Conservation (phyloP, 92 coral and sea anemone genomes). For the Montipora capitata region DNA sequence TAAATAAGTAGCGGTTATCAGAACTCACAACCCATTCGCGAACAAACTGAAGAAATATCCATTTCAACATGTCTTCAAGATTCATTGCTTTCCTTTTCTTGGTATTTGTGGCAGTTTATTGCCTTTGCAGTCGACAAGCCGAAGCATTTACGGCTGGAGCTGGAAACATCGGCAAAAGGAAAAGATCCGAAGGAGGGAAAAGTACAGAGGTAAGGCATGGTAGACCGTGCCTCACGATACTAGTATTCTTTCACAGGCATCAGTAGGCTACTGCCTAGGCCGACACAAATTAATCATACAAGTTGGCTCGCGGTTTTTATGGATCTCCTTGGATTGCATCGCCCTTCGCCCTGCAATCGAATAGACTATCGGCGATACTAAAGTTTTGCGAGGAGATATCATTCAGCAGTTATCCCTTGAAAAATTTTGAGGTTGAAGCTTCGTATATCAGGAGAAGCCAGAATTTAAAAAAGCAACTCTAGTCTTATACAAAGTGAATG, state of each 20-base stretch:
- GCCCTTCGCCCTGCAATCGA: no score
- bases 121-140: neutral
- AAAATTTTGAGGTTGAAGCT: no score
- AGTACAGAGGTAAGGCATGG: constrained; percentile 14
- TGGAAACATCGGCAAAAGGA: constrained; percentile 38
- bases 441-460: no score
- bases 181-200: constrained; percentile 1
- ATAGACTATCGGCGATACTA: no score
- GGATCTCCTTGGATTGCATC: no score
- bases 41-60: neutral
- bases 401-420: no score
- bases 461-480: no score
- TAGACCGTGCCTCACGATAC: neutral
- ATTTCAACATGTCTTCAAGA: constrained; percentile 26
- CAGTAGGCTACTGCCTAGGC: no score
- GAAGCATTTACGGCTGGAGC: constrained; percentile 53
- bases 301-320: no score
- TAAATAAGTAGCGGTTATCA: neutral
- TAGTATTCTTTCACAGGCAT: neutral
- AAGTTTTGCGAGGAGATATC: no score
- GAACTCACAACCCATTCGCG: neutral
- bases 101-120: constrained; percentile 1
- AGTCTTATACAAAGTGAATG: no score
- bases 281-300: no score
- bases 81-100: constrained; percentile 6